These are phyloP conservation scores for Bradysia coprophila DNA, from an alignment of 1,140 invertebrate species.

Conservation along the genomic window DNA sequence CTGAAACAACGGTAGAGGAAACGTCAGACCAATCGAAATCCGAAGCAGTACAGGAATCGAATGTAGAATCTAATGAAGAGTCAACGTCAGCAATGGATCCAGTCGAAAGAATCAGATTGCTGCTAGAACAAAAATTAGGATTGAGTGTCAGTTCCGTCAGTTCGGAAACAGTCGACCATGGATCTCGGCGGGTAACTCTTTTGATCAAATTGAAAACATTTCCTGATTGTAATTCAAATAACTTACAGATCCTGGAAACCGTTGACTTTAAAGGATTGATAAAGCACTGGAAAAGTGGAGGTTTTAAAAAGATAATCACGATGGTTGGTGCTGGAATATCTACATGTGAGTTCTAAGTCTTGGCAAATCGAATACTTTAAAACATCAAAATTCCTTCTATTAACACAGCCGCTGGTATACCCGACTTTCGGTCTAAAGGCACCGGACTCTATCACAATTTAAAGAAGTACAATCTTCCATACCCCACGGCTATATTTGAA, in stretches of 20 bases:
- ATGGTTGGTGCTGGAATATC: conserved; percentile 92
- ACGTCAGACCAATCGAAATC: too few species aligned
- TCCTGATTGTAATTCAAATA: background rate
- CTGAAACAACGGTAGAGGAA: too few species aligned
- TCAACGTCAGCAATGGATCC: too few species aligned
- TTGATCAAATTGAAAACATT: background rate
- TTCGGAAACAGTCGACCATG: background rate
- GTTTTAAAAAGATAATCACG: conserved; percentile 75
- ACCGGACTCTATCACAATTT: conserved; percentile 87
- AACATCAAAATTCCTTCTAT: conserved; percentile 2
- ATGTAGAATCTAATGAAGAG: too few species aligned
- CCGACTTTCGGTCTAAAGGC: conserved; percentile 80
- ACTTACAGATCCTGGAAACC: background rate
- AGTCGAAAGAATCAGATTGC: too few species aligned
- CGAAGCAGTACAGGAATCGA: too few species aligned
- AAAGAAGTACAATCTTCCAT: conserved; percentile 75
- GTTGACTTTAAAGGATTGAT: conserved; percentile 41
- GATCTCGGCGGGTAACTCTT: background rate
- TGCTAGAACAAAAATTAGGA: too few species aligned
- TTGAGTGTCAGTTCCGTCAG: too few species aligned
- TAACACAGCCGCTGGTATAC: conserved; percentile 72
- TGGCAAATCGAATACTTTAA: conserved; percentile 3
- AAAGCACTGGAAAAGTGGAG: conserved; percentile 48
- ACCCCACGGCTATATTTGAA: conserved; percentile 93
- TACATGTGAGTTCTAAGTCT: conserved; percentile 61